Base-by-base conservation (phyloP, 2,888 invertebrate genomes). In the Saturnia pavonia region DNA sequence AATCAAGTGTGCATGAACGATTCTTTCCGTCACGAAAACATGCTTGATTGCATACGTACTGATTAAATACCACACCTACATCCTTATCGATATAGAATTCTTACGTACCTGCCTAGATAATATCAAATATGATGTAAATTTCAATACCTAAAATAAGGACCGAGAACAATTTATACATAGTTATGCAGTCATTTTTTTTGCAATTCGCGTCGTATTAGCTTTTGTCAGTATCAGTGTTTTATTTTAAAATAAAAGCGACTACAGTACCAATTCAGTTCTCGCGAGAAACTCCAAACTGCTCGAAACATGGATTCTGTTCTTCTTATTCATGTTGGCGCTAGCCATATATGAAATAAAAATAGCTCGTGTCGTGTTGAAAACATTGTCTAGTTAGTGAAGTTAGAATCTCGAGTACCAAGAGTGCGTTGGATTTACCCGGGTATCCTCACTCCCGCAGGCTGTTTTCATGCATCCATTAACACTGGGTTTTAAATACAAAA, bases 1-100 rank as follows among this genome's bases (percentile, higher is more conserved):
- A 84, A 88, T 89, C 84, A 88, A 84, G 84, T 87, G 86, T 87
- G 83, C 86, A 85, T 85, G 88, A 86, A 80, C 81, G 87, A 74
- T 79, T 81, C 83, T 81, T 87, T 88, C 88, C 88, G 86, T 73
- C 74, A 74, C 72, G 73, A 67, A 74, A 54, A 72, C 73, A 72
- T 74, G 78, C 77, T 75, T 72, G 73, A 72, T 74, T 68, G 73
- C 70, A 77, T 75, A 74, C 74, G 72, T 77, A 77, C 74, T 77
- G 74, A 77, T 77, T 76, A 76, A 78, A 78, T 77, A 77, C 77
- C 70, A 67, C 68, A 72, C 71, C 74, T 72, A 54, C 8, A 54
- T 22, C 22, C n/a, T 1, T 54, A 54, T 54, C 22, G 1, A 54
- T 54, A 11, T 54, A 22, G 54, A 54, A 54, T 54, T 54, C 11